These are phyloP conservation scores for Danionella cerebrum DNA, from an alignment of 2,113 vertebrate genomes.

Conservation along the genomic window DNA sequence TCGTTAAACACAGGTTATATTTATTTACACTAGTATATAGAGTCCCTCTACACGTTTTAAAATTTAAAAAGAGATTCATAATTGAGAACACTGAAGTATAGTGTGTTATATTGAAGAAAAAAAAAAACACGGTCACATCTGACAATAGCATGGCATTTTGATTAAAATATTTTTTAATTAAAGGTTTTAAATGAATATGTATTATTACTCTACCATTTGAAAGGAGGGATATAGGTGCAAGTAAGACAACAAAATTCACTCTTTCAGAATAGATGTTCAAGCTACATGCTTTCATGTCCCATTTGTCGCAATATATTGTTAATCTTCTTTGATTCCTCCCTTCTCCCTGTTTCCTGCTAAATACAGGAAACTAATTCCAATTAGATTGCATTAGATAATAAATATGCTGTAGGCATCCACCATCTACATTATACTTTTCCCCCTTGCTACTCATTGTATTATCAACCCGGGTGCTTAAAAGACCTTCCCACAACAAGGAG, in stretches of 20 bases:
- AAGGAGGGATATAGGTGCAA: too few species aligned
- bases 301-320: constrained; percentile 24
- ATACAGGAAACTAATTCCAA: constrained; percentile 71
- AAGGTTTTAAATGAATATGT: too few species aligned
- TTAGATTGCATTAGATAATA: constrained; percentile 75
- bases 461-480: constrained; percentile 66
- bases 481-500: constrained; percentile 75
- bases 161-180: too few species aligned
- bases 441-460: constrained; percentile 44
- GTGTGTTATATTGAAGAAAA: too few species aligned
- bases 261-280: background rate
- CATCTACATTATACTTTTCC: constrained; percentile 6
- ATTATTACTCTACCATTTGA: too few species aligned
- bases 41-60: background rate
- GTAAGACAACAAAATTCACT: too few species aligned
- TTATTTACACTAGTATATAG: background rate
- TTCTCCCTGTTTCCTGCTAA: constrained; percentile 55
- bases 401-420: constrained; percentile 67
- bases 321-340: constrained; percentile 25
- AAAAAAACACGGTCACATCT: too few species aligned
- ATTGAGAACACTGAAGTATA: too few species aligned
- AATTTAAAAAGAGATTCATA: constrained; percentile 2
- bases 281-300: constrained; percentile 10
- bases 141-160: too few species aligned
- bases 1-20: constrained; percentile 25